Evolutionary conservation across 2,113 vertebrate species (phyloP).

Genomic region (Scortum barcoo): DNA sequence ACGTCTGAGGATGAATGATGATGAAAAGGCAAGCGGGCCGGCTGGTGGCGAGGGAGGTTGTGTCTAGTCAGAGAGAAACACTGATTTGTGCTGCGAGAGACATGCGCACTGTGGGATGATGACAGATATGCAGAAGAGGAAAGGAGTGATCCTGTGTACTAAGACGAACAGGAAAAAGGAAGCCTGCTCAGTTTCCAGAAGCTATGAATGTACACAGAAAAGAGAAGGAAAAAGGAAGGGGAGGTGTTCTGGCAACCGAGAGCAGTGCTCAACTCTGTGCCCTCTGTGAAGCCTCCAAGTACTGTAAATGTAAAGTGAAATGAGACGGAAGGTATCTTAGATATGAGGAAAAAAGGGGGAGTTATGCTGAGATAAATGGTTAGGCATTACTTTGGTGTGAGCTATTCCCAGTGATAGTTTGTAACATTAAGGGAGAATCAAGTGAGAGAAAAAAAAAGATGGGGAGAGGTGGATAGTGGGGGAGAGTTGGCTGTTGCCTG

Average conservation of each 20-base stretch:
- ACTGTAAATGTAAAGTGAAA: slow-evolving; percentile 16
- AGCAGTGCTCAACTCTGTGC: neutral
- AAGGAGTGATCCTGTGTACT: slow-evolving; percentile 22
- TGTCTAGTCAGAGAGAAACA: slow-evolving; percentile 8
- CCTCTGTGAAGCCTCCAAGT: slow-evolving; percentile 16
- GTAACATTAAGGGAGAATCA: slow-evolving; percentile 1
- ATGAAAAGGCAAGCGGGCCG: slow-evolving; percentile 36
- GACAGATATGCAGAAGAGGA: slow-evolving; percentile 29
- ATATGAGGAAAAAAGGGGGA: slow-evolving; percentile 33
- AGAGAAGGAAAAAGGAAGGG: neutral
- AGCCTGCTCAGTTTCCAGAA: slow-evolving; percentile 13
- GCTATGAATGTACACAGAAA: slow-evolving; percentile 30
- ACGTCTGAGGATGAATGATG: slow-evolving; percentile 53
- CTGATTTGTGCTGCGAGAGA: slow-evolving; percentile 34
- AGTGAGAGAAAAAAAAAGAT: slow-evolving; percentile 20
- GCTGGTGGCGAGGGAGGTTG: slow-evolving; percentile 20
- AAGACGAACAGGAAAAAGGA: slow-evolving; percentile 39
- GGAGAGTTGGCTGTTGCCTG: slow-evolving; percentile 29
- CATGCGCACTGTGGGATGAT: neutral
- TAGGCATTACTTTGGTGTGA: slow-evolving; percentile 27
- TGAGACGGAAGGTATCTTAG: slow-evolving; percentile 16
- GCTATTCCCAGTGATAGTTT: slow-evolving; percentile 30
- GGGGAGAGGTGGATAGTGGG: neutral
- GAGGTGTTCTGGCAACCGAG: slow-evolving; percentile 3
- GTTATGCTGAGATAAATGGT: slow-evolving; percentile 32